Conservation (phyloP, 2,113 vertebrate species). For the Toxotes jaculatrix region DNA sequence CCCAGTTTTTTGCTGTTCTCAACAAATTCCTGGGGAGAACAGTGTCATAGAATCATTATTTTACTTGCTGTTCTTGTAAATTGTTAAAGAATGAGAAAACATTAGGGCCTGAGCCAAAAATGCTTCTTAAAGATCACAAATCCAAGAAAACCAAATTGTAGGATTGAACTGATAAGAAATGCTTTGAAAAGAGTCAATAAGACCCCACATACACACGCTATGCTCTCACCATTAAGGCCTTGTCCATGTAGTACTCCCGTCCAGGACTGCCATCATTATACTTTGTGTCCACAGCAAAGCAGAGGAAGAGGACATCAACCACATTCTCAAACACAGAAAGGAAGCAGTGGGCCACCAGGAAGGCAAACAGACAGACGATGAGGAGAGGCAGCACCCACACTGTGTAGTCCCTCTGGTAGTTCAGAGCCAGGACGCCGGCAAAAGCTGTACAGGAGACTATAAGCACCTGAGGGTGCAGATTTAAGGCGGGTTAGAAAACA, state of each 20-base stretch:
- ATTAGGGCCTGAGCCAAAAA: neutral
- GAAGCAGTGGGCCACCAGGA: constrained; percentile 98
- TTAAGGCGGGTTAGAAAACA: neutral
- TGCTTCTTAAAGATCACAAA: neutral
- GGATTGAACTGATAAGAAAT: too few relatives aligned
- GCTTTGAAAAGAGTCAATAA: too few relatives aligned
- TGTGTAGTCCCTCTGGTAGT: constrained; percentile 96
- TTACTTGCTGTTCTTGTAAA: neutral
- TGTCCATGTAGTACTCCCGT: constrained; percentile 98
- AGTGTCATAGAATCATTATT: neutral
- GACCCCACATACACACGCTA: neutral
- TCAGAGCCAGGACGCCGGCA: constrained; percentile 92
- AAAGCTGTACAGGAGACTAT: constrained; percentile 94
- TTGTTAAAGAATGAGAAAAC: neutral
- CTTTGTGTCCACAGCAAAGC: constrained; percentile 97
- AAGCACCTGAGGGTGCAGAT: constrained; percentile 85
- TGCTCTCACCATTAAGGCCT: constrained; percentile 93
- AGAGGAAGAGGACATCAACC: constrained; percentile 98
- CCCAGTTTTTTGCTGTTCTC: constrained; percentile 91
- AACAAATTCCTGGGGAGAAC: constrained; percentile 90
- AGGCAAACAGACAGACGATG: constrained; percentile 97
- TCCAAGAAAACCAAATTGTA: neutral
- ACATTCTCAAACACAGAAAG: constrained; percentile 98
- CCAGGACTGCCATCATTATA: constrained; percentile 96
- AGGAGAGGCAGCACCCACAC: constrained; percentile 97